phyloP scores from a whole-genome alignment of 2,113 vertebrate genomes.

The Tringa solitaria region DNA sequence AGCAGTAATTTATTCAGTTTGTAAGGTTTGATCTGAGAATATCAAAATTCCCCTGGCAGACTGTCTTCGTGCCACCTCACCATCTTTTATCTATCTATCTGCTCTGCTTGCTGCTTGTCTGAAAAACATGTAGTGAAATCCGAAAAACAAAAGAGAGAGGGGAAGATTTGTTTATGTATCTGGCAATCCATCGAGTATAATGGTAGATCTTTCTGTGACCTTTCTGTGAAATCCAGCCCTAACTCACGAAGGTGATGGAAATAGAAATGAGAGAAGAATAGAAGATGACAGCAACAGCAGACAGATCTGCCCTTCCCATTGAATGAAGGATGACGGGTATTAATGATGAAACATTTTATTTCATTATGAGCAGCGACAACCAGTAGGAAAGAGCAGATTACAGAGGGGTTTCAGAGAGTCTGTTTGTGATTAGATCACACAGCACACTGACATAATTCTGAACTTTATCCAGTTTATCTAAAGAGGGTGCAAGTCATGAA shows the following conservation, averaged over 20 bases:
- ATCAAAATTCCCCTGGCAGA: not conserved
- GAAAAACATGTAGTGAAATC: not conserved
- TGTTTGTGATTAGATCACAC: slow-evolving; percentile 49
- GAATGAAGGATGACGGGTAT: slow-evolving; percentile 39
- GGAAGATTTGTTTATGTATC: not conserved
- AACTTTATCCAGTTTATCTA: slow-evolving; percentile 11
- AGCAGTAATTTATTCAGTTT: not conserved
- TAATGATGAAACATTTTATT: slow-evolving; percentile 50
- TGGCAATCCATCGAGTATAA: not conserved
- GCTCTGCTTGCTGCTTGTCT: not conserved
- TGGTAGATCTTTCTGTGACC: not conserved
- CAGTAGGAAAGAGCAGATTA: slow-evolving; percentile 31
- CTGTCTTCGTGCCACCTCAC: not conserved
- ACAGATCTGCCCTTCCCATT: slow-evolving; percentile 22
- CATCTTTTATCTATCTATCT: not conserved
- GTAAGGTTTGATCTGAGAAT: not conserved
- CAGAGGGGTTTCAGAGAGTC: not conserved
- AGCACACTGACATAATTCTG: slow-evolving; percentile 7
- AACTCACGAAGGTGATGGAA: not conserved
- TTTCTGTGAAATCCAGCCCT: slow-evolving; percentile 9
- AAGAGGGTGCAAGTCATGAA: slow-evolving; percentile 1
- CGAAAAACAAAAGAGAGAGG: not conserved
- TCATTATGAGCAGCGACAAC: not conserved
- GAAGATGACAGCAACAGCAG: slow-evolving; percentile 20
- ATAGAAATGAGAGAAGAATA: not conserved